Percentiles rank a stretch among this genome's conserved stretches.
Conservation (phyloP, 2,113 vertebrate species). For the Danionella cerebrum region DNA sequence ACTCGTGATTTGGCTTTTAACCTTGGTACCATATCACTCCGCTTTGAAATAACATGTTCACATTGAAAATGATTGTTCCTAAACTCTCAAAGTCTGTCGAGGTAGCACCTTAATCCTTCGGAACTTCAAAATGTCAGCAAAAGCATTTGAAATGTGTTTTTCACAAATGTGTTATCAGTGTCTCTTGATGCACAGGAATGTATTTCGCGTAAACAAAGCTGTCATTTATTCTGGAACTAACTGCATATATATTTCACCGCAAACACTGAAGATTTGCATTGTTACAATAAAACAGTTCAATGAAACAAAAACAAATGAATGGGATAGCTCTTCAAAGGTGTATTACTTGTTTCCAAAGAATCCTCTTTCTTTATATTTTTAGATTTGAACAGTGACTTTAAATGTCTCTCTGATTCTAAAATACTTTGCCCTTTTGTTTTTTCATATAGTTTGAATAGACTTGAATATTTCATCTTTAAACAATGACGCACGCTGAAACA, state of each 20-base stretch:
- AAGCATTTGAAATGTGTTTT: background rate
- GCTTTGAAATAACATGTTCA: background rate
- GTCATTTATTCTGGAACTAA: background rate
- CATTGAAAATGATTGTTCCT: background rate
- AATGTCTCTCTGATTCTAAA: too few relatives aligned
- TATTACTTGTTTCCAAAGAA: too few relatives aligned
- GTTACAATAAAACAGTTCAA: background rate
- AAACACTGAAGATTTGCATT: background rate
- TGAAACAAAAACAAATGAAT: too few relatives aligned
- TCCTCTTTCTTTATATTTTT: too few relatives aligned
- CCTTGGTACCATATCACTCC: background rate
- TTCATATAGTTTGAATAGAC: too few relatives aligned
- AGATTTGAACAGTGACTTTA: too few relatives aligned
- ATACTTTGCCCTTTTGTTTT: too few relatives aligned
- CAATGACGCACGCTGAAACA: too few relatives aligned
- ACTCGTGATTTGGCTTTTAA: background rate
- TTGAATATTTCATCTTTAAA: too few relatives aligned
- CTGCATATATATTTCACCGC: background rate
- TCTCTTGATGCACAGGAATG: too few relatives aligned
- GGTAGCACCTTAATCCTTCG: background rate
- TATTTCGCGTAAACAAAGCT: background rate
- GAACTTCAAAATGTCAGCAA: background rate
- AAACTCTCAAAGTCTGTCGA: background rate
- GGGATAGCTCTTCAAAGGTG: too few relatives aligned
- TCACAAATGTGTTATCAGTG: background rate